phyloP scores from a whole-genome alignment of 2,797 vertebrate species.

The Onychomys torridus region DNA sequence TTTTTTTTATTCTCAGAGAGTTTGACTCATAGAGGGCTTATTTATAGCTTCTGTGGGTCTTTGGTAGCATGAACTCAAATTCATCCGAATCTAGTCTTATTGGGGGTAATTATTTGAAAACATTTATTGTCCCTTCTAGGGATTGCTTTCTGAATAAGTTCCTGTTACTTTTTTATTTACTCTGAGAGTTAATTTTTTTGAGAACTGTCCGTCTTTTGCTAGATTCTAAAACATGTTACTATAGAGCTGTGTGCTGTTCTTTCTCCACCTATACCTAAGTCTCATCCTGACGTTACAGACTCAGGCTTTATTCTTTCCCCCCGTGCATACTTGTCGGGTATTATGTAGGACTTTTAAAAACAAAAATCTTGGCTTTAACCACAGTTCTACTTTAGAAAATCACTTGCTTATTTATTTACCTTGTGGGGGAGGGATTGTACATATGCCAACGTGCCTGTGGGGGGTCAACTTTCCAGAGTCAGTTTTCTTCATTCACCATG shows the following conservation, averaged over 20 bases:
- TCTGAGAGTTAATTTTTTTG: neutral
- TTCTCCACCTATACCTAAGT: neutral
- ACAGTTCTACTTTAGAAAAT: neutral
- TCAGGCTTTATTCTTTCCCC: neutral
- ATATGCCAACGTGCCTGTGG: neutral
- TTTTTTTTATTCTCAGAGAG: slow-evolving; percentile 19
- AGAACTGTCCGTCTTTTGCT: neutral
- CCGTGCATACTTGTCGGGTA: neutral
- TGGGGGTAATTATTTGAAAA: slow-evolving; percentile 12
- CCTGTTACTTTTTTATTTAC: neutral
- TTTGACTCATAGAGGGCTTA: neutral
- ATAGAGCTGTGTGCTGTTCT: neutral
- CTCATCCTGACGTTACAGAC: neutral
- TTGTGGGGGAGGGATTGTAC: too few species aligned
- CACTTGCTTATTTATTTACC: neutral
- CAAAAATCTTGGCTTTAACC: slow-evolving; percentile 13
- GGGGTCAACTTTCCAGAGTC: neutral
- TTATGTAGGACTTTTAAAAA: neutral
- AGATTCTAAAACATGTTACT: neutral
- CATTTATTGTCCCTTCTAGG: neutral
- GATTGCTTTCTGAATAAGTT: neutral
- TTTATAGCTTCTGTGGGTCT: neutral
- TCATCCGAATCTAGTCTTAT: neutral
- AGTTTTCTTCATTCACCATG: neutral
- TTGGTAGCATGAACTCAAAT: neutral